Percentiles rank a stretch among this genome's conserved stretches.
These are phyloP conservation scores for Galago senegalensis DNA, from an alignment of 2,797 vertebrate genomes.

Conservation along the genomic window DNA sequence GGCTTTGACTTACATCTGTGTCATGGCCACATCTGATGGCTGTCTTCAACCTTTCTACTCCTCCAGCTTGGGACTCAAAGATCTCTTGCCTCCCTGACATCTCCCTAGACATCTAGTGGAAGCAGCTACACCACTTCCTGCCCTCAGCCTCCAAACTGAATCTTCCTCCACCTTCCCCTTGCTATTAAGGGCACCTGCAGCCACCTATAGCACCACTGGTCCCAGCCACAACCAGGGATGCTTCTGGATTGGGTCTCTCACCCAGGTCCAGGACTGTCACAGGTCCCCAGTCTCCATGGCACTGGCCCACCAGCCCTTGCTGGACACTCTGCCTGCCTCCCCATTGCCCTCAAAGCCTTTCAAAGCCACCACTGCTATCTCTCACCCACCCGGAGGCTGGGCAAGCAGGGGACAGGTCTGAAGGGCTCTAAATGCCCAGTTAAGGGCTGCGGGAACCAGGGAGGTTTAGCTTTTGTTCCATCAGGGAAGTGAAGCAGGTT, in stretches of 20 bases:
- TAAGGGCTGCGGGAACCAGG: not conserved
- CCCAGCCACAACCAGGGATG: not conserved
- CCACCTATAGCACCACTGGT: not conserved
- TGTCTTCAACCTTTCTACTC: not conserved
- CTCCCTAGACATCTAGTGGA: not conserved
- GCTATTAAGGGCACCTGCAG: not conserved
- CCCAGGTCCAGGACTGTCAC: rapidly evolving
- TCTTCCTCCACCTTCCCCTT: not conserved
- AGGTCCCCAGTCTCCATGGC: rapidly evolving
- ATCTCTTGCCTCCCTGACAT: not conserved
- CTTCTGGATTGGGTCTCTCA: not conserved
- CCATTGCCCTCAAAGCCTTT: not conserved
- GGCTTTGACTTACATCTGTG: not conserved
- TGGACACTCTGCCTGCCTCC: not conserved
- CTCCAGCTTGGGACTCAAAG: not conserved
- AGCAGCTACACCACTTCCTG: not conserved
- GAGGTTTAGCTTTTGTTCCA: not conserved
- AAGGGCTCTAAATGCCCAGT: not conserved
- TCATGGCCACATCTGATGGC: not conserved
- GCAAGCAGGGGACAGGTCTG: not conserved
- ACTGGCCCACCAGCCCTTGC: not conserved
- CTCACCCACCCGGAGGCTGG: not conserved
- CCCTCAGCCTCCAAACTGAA: not conserved
- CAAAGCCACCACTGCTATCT: not conserved
- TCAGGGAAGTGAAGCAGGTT: not conserved